Percentiles rank a stretch among this genome's conserved stretches.
Evolutionary conservation across 1,140 invertebrate species (phyloP).

Genomic region (Anastrepha ludens): DNA sequence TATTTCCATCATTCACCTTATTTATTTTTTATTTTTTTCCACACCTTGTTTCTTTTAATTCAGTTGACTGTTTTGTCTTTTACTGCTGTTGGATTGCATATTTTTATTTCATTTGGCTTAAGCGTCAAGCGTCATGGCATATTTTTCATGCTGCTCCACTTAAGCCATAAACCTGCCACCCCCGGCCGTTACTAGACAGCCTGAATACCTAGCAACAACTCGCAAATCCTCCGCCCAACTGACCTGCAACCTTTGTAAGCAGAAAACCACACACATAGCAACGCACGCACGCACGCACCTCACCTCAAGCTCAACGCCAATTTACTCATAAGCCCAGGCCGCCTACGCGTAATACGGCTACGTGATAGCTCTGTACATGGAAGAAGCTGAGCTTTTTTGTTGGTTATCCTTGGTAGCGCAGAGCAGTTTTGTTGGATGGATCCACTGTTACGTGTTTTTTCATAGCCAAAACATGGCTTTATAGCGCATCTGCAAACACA

Average conservation of each 20-base stretch:
- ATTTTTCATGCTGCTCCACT: constrained; percentile 24
- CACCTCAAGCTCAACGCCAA: constrained; percentile 7
- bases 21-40: not conserved
- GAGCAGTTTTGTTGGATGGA: not conserved
- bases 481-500: not conserved
- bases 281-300: not conserved
- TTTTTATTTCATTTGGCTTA: constrained; percentile 43
- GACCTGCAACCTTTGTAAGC: not conserved
- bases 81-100: not conserved
- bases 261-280: not conserved
- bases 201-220: not conserved
- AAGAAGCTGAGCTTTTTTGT: not conserved
- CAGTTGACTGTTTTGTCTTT: not conserved
- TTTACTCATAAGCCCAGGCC: constrained; percentile 13
- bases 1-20: not conserved
- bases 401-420: not conserved
- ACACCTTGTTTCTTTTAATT: not conserved
- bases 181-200: not conserved
- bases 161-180: not conserved
- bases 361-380: not conserved
- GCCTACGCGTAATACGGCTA: not conserved
- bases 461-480: not conserved
- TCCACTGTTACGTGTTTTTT: constrained; percentile 26
- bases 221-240: not conserved
- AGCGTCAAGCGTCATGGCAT: not conserved